A percentile compares a stretch with the other conserved stretches of the same genome.
These are phyloP conservation scores for Sycophila texana DNA, from an alignment of 2,888 invertebrate species.

Conservation along the genomic window DNA sequence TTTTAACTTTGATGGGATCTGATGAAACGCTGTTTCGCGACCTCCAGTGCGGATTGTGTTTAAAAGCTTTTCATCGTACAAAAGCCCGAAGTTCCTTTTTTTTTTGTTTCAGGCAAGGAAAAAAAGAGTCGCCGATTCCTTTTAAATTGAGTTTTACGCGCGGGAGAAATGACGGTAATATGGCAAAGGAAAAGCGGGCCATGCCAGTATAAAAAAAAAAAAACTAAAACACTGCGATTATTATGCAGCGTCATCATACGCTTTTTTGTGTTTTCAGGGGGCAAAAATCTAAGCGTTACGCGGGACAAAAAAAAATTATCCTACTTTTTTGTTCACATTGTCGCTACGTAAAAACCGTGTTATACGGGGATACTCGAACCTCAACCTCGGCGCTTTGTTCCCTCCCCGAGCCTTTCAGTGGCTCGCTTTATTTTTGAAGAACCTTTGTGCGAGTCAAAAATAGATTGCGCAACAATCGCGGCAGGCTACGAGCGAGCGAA, in stretches of 20 bases:
- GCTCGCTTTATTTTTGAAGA: neutral
- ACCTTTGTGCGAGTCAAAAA: neutral
- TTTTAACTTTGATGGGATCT: no score
- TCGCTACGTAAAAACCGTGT: no score
- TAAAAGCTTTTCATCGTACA: no score
- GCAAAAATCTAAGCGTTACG: no score
- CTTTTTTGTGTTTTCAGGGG: neutral
- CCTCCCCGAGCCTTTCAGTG: neutral
- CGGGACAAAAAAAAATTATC: no score
- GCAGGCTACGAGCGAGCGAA: neutral
- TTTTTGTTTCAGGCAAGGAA: neutral
- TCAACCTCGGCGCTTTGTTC: no score
- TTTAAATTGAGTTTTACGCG: constrained; percentile 10
- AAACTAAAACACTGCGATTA: neutral
- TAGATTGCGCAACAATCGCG: neutral
- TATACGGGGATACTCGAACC: no score
- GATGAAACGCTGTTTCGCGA: no score
- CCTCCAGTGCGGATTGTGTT: no score
- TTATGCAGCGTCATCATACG: neutral
- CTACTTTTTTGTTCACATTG: no score
- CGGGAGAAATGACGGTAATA: constrained; percentile 7
- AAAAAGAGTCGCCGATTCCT: constrained; percentile 1
- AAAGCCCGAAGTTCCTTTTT: no score
- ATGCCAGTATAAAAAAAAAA: no score
- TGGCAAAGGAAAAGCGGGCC: constrained; percentile 7